Evolutionary conservation across 2,797 vertebrate species (phyloP), one percentile per base, ranked within the genome.

Genomic region (Trematomus bernacchii): DNA sequence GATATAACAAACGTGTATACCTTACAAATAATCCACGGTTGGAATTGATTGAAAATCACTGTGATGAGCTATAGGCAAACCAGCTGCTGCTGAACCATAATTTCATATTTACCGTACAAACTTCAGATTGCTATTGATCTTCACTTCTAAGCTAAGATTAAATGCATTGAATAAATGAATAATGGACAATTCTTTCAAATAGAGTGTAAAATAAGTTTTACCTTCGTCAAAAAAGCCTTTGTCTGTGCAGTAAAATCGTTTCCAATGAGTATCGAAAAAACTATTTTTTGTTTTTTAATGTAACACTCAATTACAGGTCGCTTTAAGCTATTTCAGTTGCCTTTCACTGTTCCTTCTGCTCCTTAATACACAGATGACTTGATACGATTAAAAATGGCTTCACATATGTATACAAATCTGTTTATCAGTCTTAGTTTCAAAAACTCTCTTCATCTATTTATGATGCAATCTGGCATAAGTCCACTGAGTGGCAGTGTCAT

Each of bases 401-500:
- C 40, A 61, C 14, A 74, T 65, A 59, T 47, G 21, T 53, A n/a
- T 64, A 80, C 73, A 37, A 66, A 76, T 72, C 69, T 76, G 72
- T 63, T 82, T 72, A 7, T n/a, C 42, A 9, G 19, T 27, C 27
- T 27, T 61, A 63, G 83, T 58, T 40, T 74, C 43, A 14, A 23
- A 0, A 14, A 18, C n/a, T 74, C 11, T 1, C 10, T 23, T 19
- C 12, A 16, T 61, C 27, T 48, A 12, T 69, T 67, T 52, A 12
- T 70, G 69, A 57, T 93, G 90, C 87, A 92, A 89, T 93, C 89
- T 92, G 85, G 37, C 74, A 12, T 76, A 62, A 65, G 62, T 78
- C 92, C 94, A 93, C 92, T 87, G 82, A 92, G 94, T 67, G 94
- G 91, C 90, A 94, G 90, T 91, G 69, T 92, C 71, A 91, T 57